Evolutionary conservation across 2,888 invertebrate genomes (phyloP), one percentile per base, ranked within the genome.

Genomic region (Nymphalis c-album): DNA sequence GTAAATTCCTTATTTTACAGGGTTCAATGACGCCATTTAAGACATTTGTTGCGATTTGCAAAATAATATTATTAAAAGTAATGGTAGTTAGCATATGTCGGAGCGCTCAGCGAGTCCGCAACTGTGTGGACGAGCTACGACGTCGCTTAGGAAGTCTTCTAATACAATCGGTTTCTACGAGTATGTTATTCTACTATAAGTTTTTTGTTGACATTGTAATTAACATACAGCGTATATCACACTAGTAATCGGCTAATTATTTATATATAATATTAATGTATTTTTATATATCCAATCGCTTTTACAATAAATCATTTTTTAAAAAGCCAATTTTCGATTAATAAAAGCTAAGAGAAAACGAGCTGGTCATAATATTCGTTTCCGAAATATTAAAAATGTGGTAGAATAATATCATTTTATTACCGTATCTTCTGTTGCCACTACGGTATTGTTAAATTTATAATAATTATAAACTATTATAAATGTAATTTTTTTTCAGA

Each of bases 401-500:
- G 1, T 22, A 1, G 22, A 22, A 22, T 22, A 22, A 2, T 22
- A 1, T 22, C n/a, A n/a, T 22, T 22, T 22, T 22, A 22, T 22
- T 22, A 1, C 22, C 22, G 22, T 22, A 22, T 1, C 22, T 22
- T 22, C 22, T 22, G 22, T 2, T 2, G 22, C 22, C 22, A 22
- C 22, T 1, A 22, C 1, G 22, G 22, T 22, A 22, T 1, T 22
- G 22, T 22, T 22, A 22, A 22, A 22, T 22, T 22, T n/a, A n/a
- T n/a, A n/a, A n/a, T n/a, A n/a, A n/a, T n/a, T n/a, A n/a, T n/a
- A n/a, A n/a, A n/a, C n/a, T n/a, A n/a, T n/a, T n/a, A n/a, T n/a
- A n/a, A n/a, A n/a, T n/a, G n/a, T 22, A 22, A 22, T 22, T 22
- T 22, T 22, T 76, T 71, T 71, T 17, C 69, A 77, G 67, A 59